phyloP scores from a whole-genome alignment of 2,797 vertebrate genomes.

The Leucoraja ocellata region DNA sequence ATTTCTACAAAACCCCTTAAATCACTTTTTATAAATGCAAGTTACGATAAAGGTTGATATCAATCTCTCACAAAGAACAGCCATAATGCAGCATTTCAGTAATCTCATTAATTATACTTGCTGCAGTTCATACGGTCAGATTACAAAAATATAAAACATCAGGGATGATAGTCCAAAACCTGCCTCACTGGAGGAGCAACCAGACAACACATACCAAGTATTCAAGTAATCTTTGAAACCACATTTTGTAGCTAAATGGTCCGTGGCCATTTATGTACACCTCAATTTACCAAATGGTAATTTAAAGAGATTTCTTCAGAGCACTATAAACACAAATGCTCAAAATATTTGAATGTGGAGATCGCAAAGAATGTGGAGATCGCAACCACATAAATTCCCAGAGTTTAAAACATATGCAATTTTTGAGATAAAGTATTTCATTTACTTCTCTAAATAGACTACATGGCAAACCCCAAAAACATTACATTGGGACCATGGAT shows the following conservation, averaged over 20 bases:
- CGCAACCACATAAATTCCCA: too few relatives aligned
- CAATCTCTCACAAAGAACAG: neutral
- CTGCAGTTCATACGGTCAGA: neutral
- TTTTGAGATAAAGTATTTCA: neutral
- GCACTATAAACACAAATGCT: neutral
- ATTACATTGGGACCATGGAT: neutral
- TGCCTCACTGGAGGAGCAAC: neutral
- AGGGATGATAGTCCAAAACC: neutral
- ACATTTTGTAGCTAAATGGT: neutral
- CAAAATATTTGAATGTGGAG: neutral
- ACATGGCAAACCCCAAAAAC: neutral
- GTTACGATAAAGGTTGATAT: neutral
- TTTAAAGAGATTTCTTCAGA: neutral
- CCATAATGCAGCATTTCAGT: neutral
- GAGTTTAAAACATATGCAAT: neutral
- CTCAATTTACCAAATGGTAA: neutral
- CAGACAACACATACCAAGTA: neutral
- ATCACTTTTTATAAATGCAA: neutral
- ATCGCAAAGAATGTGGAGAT: neutral
- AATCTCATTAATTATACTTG: neutral
- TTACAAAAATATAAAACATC: neutral
- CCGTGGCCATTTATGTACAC: neutral
- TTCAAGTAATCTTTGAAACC: neutral
- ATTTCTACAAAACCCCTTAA: neutral
- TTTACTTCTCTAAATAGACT: neutral